Conservation (phyloP, 2,113 vertebrate species). For the Gopherus flavomarginatus region DNA sequence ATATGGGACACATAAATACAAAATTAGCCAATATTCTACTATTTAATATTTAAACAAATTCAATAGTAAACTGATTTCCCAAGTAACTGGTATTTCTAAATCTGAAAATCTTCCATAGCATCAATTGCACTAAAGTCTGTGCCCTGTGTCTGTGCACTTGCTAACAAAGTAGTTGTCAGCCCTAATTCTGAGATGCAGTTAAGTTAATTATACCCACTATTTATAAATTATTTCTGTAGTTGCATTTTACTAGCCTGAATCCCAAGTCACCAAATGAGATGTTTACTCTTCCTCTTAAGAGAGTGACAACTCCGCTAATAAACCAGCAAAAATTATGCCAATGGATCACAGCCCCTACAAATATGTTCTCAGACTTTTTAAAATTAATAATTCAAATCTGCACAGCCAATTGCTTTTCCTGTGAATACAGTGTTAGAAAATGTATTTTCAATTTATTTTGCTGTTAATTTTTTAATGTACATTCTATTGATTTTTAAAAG, state of each 20-base stretch:
- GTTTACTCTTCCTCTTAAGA: slow-evolving; percentile 42
- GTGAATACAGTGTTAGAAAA: not conserved
- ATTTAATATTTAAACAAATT: not conserved
- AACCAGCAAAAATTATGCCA: slow-evolving; percentile 44
- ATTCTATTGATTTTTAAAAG: slow-evolving; percentile 47
- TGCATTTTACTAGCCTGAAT: slow-evolving; percentile 36
- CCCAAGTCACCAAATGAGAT: slow-evolving; percentile 43
- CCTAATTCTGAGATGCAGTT: slow-evolving; percentile 48
- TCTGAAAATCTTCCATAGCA: not conserved
- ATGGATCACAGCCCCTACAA: slow-evolving; percentile 39
- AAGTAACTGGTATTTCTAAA: not conserved
- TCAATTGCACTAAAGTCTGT: not conserved
- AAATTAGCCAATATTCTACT: not conserved
- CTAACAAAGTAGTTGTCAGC: slow-evolving; percentile 8
- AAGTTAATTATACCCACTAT: slow-evolving; percentile 32
- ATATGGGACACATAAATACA: not conserved
- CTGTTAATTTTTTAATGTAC: slow-evolving; percentile 46
- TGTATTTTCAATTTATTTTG: slow-evolving; percentile 3
- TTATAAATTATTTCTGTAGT: slow-evolving; percentile 13
- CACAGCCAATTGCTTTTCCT: not conserved
- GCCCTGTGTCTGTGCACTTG: not conserved
- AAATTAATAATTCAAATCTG: slow-evolving; percentile 55
- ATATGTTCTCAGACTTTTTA: slow-evolving; percentile 28
- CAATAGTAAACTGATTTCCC: not conserved
- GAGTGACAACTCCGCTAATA: slow-evolving; percentile 51